phyloP scores from a whole-genome alignment of 2,888 invertebrate species.

The Meiosimyza decipiens region DNA sequence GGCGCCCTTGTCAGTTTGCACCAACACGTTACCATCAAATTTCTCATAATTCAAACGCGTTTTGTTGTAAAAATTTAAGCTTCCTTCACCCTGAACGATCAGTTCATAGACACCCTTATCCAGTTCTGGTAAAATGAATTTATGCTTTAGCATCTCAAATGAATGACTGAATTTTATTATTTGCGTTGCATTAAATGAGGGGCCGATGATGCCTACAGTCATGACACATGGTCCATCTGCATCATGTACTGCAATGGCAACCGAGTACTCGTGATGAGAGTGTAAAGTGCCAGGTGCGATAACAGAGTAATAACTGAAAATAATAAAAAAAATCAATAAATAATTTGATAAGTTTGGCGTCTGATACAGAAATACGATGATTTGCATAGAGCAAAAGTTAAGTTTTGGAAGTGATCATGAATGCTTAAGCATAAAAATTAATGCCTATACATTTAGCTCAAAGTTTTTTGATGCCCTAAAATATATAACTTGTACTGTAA shows the following conservation, averaged over 20 bases:
- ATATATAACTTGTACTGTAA: too few relatives aligned
- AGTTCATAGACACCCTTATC: slow-evolving; percentile 77
- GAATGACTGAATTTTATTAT: slow-evolving; percentile 48
- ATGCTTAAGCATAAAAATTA: too few relatives aligned
- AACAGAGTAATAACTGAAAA: slow-evolving; percentile 73
- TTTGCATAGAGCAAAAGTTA: too few relatives aligned
- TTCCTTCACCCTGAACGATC: slow-evolving; percentile 78
- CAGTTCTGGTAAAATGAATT: slow-evolving; percentile 53
- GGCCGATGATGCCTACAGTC: slow-evolving; percentile 58
- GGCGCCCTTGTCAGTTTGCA: slow-evolving; percentile 92
- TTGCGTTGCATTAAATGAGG: slow-evolving; percentile 54
- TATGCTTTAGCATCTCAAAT: slow-evolving; percentile 51
- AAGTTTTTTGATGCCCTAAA: too few relatives aligned
- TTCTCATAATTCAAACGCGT: slow-evolving; percentile 75
- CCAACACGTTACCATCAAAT: slow-evolving; percentile 71
- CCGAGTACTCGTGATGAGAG: slow-evolving; percentile 85
- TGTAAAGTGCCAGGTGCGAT: slow-evolving; percentile 83
- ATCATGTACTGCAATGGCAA: slow-evolving; percentile 74
- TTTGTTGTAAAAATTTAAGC: slow-evolving; percentile 79
- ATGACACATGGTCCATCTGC: slow-evolving; percentile 51
- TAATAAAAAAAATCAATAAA: background rate
- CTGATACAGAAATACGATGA: too few relatives aligned
- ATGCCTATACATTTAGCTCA: too few relatives aligned
- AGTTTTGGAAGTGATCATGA: too few relatives aligned
- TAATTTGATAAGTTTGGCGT: too few relatives aligned